Conservation (phyloP, 2,888 invertebrate species). For the Steromphala cineraria region DNA sequence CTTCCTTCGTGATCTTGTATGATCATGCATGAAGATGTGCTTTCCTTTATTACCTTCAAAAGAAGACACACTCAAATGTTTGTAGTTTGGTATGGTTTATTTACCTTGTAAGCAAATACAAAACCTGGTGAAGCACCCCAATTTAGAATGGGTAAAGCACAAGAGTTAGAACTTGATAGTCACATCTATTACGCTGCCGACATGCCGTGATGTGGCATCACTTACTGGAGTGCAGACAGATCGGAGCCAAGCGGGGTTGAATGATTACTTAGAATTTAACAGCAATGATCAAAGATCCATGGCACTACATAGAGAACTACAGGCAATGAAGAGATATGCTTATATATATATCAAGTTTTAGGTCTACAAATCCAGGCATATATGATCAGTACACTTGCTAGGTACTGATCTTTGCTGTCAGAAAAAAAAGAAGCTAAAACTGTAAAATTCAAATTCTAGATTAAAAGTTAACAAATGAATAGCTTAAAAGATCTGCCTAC, state of each 20-base stretch:
- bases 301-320: slow-evolving; percentile 17
- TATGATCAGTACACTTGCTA: neutral
- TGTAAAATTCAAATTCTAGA: slow-evolving; percentile 1
- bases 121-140: slow-evolving; percentile 49
- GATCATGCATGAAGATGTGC: too few relatives aligned
- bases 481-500: slow-evolving; percentile 6
- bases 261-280: slow-evolving; percentile 16
- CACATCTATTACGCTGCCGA: slow-evolving; percentile 15
- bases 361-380: neutral
- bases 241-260: slow-evolving; percentile 2
- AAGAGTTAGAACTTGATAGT: slow-evolving; percentile 20
- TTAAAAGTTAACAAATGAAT: slow-evolving; percentile 2
- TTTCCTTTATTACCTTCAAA: neutral
- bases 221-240: slow-evolving; percentile 14
- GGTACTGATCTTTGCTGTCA: neutral
- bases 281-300: slow-evolving; percentile 2
- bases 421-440: neutral
- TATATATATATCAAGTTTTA: neutral
- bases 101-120: slow-evolving; percentile 53
- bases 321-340: slow-evolving; percentile 4
- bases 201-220: neutral
- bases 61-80: neutral
- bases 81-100: slow-evolving; percentile 28
- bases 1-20: too few relatives aligned
- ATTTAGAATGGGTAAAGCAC: slow-evolving; percentile 40